Conservation (phyloP, 2,888 invertebrate genomes). For the Leptinotarsa tumamoca region DNA sequence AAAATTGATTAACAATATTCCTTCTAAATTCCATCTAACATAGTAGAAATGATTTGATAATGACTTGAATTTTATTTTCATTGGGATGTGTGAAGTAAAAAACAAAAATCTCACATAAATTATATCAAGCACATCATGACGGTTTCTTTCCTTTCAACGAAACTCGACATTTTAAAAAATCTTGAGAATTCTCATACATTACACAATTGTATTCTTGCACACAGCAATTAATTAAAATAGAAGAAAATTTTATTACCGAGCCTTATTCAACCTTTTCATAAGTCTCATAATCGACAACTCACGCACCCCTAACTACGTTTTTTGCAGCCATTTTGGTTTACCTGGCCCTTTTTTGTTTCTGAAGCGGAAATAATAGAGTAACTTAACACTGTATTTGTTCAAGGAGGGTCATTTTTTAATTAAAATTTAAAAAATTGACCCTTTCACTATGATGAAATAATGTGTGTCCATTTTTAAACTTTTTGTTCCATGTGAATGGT, state of each 20-base stretch:
- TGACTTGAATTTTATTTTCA: not conserved
- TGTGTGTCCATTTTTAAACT: constrained; percentile 48
- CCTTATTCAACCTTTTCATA: constrained; percentile 12
- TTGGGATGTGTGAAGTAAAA: not conserved
- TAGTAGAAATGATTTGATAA: too few relatives aligned
- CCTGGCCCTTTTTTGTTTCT: constrained; percentile 52
- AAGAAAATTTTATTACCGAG: not conserved
- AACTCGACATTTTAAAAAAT: constrained; percentile 1
- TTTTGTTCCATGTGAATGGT: constrained; percentile 29
- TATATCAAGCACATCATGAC: not conserved
- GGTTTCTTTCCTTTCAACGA: not conserved
- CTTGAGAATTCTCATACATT: not conserved
- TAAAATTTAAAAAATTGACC: constrained; percentile 54
- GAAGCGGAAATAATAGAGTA: constrained; percentile 50
- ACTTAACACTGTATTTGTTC: constrained; percentile 56
- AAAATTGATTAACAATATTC: too few relatives aligned
- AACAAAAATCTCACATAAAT: not conserved
- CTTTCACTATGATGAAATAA: constrained; percentile 39
- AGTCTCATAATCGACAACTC: constrained; percentile 24
- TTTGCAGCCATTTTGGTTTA: constrained; percentile 51
- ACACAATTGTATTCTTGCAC: not conserved
- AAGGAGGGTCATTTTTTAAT: constrained; percentile 55
- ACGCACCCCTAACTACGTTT: constrained; percentile 44
- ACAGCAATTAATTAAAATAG: not conserved
- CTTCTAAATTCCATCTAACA: too few relatives aligned